Conservation (phyloP, 2,888 invertebrate species). For the Anthrax anthrax region DNA sequence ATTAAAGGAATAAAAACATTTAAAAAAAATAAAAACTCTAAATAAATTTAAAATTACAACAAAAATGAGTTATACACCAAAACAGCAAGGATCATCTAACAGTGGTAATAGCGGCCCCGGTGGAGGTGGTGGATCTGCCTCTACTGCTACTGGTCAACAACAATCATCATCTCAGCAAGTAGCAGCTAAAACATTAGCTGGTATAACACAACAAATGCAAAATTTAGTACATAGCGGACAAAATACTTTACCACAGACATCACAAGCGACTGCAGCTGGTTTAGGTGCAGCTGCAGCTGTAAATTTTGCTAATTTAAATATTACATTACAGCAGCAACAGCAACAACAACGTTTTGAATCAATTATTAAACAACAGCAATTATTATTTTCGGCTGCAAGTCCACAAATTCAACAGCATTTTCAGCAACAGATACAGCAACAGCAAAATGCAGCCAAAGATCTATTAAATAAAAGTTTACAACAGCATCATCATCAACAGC, state of each 20-base stretch:
- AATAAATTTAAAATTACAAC: no score
- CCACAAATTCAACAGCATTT: constrained; percentile 20
- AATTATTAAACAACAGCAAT: constrained; percentile 17
- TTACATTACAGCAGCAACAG: constrained; percentile 19
- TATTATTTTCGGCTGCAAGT: constrained; percentile 14
- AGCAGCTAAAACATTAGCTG: constrained; percentile 21
- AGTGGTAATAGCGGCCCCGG: no score
- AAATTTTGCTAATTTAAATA: constrained; percentile 18
- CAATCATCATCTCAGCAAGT: no score
- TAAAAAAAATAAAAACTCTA: no score
- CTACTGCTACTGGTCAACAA: no score
- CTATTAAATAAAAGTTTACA: constrained; percentile 22
- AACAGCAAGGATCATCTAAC: constrained; percentile 13
- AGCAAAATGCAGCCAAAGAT: constrained; percentile 22
- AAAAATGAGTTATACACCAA: constrained; percentile 12
- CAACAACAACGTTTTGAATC: constrained; percentile 21
- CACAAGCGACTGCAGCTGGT: constrained; percentile 6
- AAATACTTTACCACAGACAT: constrained; percentile 19
- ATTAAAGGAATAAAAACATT: no score
- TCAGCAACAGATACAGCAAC: constrained; percentile 23
- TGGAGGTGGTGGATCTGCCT: constrained; percentile 17
- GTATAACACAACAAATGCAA: constrained; percentile 22
- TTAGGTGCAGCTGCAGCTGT: constrained; percentile 2
- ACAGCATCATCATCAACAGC: constrained; percentile 21
- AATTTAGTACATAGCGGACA: constrained; percentile 22